Evolutionary conservation across 2,797 vertebrate species (phyloP), one percentile per base, ranked within the genome.

Genomic region (Mionectes olivaceus): DNA sequence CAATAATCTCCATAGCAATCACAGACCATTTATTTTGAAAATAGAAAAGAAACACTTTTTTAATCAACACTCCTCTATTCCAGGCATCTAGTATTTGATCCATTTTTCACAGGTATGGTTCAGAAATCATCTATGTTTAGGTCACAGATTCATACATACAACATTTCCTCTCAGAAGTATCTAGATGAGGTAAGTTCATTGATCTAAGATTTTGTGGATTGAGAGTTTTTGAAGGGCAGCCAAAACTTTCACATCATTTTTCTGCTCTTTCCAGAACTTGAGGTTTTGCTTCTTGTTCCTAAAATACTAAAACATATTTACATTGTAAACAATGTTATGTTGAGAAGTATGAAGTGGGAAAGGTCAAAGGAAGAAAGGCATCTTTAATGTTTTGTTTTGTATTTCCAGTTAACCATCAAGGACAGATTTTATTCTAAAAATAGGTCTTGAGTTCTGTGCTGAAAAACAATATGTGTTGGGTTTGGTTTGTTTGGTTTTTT

Each of bases 171-270:
- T 96, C 53, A 93, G 83, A 97, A 96, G 61, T 90, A 83, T 94
- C 64, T 80, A 69, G 55, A 94, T 88, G 60, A 96, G 67, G 53
- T 73, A 84, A 91, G 25, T 64, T 80, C 87, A 95, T 87, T 92
- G 91, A 98, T 95, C 90, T 88, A 83, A 39, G 30, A 93, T 93
- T 93, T 94, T 86, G 90, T 94, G 89, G 87, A 95, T 96, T 30
- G 90, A 73, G 89, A 85, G 43, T 76, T 95, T 92, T 79, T 97
- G 94, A 97, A 97, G 95, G 95, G 71, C 85, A 96, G 94, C 95
- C 96, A 97, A 87, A 91, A 95, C 22, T 91, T 97, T 83, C 83
- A 78, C 68, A 95, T 97, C 13, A 27, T 94, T 95, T 97, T 95
- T 88, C 84, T 93, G 16, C 50, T 95, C 35, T 47, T 92, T 96